Base-by-base conservation (phyloP, 2,888 invertebrate genomes). In the Cosmopolites sordidus region DNA sequence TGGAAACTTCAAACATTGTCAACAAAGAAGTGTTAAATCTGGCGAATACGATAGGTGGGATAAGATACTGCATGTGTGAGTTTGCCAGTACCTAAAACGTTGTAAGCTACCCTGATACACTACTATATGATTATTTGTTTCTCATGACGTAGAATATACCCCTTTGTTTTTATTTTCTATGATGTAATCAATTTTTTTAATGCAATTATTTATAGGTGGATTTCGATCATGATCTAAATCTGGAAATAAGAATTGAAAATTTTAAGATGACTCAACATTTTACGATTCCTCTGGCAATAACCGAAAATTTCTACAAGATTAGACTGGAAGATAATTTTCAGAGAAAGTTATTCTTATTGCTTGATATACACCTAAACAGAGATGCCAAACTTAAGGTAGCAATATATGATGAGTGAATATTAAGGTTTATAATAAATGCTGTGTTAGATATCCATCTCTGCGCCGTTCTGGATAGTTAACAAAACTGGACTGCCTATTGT, bases 381-480 rank as follows among this genome's bases (percentile, higher is more conserved):
- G 71, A 69, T 30, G 72, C 73, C 1, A 70, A 69, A 63, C 55
- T 74, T n/a, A 73, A 71, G 60, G 70, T 71, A 61, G 3, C n/a
- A n/a, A n/a, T n/a, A n/a, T n/a, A n/a, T n/a, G n/a, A n/a, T n/a
- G n/a, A n/a, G n/a, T n/a, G n/a, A n/a, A n/a, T n/a, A n/a, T n/a
- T n/a, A n/a, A n/a, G n/a, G n/a, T n/a, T n/a, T n/a, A n/a, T n/a
- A n/a, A n/a, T n/a, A n/a, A n/a, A n/a, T n/a, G n/a, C n/a, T n/a
- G n/a, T 62, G 60, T 18, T 69, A 85, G 82, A 79, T 92, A 62
- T 83, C 83, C 15, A 79, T 96, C 17, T 87, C 86, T 43, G 89
- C 91, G 1, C 89, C 92, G 1, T 95, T 88, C 76, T 98, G 97
- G 97, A 83, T 99, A 61, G 85, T 98, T 54, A 98, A 99, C 77